Evolutionary conservation across 2,888 invertebrate species (phyloP).

Genomic region (Hymenopus coronatus): DNA sequence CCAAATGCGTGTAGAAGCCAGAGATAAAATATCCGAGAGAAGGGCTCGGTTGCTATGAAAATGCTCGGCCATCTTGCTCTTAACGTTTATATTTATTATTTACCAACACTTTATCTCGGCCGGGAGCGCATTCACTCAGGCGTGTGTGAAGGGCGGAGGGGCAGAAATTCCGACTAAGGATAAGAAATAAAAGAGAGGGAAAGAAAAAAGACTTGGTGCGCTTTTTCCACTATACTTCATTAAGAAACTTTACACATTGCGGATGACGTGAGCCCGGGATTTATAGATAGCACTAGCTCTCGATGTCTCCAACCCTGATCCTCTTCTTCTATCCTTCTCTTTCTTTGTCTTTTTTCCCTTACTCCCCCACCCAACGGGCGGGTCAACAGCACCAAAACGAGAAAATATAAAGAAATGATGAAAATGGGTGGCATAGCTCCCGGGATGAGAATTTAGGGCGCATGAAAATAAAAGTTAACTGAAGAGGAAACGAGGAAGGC

Average conservation of each 20-base stretch:
- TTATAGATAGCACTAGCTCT: slow-evolving; percentile 15
- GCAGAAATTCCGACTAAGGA: neutral
- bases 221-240: slow-evolving; percentile 4
- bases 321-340: neutral
- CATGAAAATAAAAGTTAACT: slow-evolving; percentile 21
- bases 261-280: slow-evolving; percentile 11
- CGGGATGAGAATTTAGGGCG: slow-evolving; percentile 17
- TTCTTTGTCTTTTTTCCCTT: neutral
- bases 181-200: neutral
- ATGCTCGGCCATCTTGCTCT: neutral
- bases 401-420: slow-evolving; percentile 22
- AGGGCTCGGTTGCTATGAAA: neutral
- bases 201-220: neutral
- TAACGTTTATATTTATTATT: neutral
- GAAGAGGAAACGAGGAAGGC: slow-evolving; percentile 14
- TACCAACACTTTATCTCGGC: neutral
- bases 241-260: slow-evolving; percentile 18
- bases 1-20: neutral
- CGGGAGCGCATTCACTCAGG: neutral
- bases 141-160: neutral
- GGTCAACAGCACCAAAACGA: slow-evolving; percentile 22
- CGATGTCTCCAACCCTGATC: neutral
- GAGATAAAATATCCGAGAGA: neutral
- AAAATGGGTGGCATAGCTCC: slow-evolving; percentile 9
- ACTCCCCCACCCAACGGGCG: neutral